Percentiles rank a stretch among this genome's conserved stretches.
phyloP scores from a whole-genome alignment of 2,113 vertebrate species.

The Conger conger region DNA sequence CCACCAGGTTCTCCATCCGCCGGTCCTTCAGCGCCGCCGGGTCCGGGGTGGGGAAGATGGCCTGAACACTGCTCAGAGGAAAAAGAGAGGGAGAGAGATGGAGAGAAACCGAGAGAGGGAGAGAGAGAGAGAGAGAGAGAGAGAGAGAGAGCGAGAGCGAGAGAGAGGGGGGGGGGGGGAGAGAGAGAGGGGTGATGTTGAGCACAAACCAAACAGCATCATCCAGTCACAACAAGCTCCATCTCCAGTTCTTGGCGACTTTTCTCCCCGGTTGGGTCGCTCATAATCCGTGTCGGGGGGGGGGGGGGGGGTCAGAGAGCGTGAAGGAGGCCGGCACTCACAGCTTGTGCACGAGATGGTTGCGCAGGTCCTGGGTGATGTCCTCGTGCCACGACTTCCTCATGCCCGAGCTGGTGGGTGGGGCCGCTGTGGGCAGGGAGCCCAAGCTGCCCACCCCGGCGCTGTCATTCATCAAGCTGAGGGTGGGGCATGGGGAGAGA shows the following conservation, averaged over 20 bases:
- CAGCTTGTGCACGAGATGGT: slow-evolving; percentile 96
- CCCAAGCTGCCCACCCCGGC: slow-evolving; percentile 74
- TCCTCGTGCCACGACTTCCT: slow-evolving; percentile 94
- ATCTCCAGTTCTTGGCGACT: too few relatives aligned
- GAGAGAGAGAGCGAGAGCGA: too few relatives aligned
- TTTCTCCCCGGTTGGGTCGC: too few relatives aligned
- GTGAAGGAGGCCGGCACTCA: slow-evolving; percentile 62
- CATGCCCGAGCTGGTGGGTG: slow-evolving; percentile 85
- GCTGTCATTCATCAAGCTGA: slow-evolving; percentile 82
- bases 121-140: too few relatives aligned
- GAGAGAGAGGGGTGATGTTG: too few relatives aligned
- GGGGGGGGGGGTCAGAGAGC: too few relatives aligned
- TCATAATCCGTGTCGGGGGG: too few relatives aligned
- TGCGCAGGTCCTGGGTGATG: slow-evolving; percentile 93
- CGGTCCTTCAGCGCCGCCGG: slow-evolving; percentile 94
- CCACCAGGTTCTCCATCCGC: slow-evolving; percentile 96
- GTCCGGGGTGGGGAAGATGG: slow-evolving; percentile 97
- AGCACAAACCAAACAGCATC: too few relatives aligned
- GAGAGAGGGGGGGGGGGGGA: too few relatives aligned
- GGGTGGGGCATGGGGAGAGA: too few relatives aligned
- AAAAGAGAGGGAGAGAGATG: not conserved
- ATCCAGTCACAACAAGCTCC: too few relatives aligned
- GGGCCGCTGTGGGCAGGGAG: slow-evolving; percentile 85
- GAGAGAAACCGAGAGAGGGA: not conserved
- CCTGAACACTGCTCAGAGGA: slow-evolving; percentile 81